A percentile compares a stretch with the other conserved stretches of the same genome.
Evolutionary conservation across 2,113 vertebrate species (phyloP).

Genomic region (Sciurus niger): DNA sequence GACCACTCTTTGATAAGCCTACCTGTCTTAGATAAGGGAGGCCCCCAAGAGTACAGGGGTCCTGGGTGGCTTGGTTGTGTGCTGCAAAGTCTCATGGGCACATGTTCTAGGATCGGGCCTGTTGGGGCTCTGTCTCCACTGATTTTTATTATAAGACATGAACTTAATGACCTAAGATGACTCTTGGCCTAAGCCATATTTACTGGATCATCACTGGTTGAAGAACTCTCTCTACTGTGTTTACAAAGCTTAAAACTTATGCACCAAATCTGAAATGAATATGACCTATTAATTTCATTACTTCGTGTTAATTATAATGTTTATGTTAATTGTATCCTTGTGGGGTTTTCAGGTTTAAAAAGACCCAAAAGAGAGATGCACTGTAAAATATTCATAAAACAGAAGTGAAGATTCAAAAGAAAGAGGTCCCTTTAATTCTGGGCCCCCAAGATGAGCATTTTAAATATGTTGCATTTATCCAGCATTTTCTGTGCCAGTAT

Average conservation of each 20-base stretch:
- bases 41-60: accelerated
- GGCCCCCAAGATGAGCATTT: not conserved
- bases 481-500: not conserved
- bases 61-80: not conserved
- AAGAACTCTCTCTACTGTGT: not conserved
- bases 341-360: not conserved
- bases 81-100: accelerated
- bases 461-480: not conserved
- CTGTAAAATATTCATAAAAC: not conserved
- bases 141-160: not conserved
- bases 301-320: not conserved
- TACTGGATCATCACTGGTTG: not conserved
- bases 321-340: not conserved
- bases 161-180: not conserved
- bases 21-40: not conserved
- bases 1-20: not conserved
- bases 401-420: not conserved
- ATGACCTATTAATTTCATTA: not conserved
- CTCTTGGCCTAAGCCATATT: not conserved
- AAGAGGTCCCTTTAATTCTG: not conserved
- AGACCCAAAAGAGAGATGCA: not conserved
- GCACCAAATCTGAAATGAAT: not conserved
- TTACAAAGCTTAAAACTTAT: not conserved
- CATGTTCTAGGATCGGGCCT: not conserved
- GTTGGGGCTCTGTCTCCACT: too few species aligned